A percentile compares a stretch with the other conserved stretches of the same genome.
phyloP scores from a whole-genome alignment of 1,140 invertebrate species.

The Drosophila watanabei region DNA sequence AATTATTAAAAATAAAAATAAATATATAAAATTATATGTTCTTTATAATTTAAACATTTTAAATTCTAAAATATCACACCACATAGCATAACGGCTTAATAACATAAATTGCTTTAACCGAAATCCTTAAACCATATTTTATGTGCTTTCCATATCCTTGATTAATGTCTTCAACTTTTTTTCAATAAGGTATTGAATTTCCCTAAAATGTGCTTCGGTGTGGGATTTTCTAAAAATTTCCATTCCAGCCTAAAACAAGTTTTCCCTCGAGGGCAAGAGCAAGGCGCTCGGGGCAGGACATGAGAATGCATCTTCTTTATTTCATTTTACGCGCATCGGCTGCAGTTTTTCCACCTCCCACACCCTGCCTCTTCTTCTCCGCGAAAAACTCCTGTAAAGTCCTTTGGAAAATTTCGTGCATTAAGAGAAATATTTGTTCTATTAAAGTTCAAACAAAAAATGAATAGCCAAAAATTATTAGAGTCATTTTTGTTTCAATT shows the following conservation, averaged over 20 bases:
- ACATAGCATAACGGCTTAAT: not conserved
- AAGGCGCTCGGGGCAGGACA: conserved; percentile 9
- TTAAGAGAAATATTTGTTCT: not conserved
- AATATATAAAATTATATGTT: not conserved
- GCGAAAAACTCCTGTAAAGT: conserved; percentile 24
- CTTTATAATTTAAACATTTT: too few species aligned
- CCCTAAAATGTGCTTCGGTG: not conserved
- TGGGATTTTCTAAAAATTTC: conserved; percentile 21
- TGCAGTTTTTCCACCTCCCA: conserved; percentile 4
- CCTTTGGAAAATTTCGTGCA: conserved; percentile 49
- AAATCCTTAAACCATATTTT: not conserved
- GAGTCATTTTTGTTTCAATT: not conserved
- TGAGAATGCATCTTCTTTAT: conserved; percentile 60
- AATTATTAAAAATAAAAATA: not conserved
- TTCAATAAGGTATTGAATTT: conserved; percentile 8
- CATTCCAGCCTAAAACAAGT: conserved; percentile 26
- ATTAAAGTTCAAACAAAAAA: not conserved
- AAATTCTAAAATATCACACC: not conserved
- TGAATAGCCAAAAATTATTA: not conserved
- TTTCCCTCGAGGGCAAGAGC: conserved; percentile 6
- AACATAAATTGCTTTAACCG: not conserved
- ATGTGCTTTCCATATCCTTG: not conserved
- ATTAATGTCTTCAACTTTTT: conserved; percentile 8
- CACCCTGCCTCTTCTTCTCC: not conserved
- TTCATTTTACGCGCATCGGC: conserved; percentile 40